phyloP scores from a whole-genome alignment of 2,888 invertebrate genomes.

The Fragum sueziense region DNA sequence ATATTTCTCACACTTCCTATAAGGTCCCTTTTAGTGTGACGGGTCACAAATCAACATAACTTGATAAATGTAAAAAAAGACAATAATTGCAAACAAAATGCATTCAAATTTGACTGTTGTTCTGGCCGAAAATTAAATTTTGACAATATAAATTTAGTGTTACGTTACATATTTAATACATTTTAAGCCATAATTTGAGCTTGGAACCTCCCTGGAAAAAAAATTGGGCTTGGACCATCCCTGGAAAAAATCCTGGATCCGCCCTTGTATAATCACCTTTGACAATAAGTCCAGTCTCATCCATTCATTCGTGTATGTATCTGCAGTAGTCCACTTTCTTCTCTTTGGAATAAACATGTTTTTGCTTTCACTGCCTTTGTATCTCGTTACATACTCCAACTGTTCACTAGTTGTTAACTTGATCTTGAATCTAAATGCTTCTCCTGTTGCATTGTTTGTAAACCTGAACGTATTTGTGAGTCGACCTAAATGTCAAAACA shows the following conservation, averaged over 20 bases:
- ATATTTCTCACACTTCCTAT: no score
- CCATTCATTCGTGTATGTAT: conserved; percentile 3
- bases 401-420: neutral
- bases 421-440: neutral
- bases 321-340: neutral
- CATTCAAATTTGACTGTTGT: neutral
- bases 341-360: neutral
- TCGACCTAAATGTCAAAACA: no score
- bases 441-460: neutral
- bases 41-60: no score
- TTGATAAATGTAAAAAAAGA: neutral
- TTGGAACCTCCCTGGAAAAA: no score
- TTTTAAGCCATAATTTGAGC: no score
- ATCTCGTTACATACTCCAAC: neutral
- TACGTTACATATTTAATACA: no score
- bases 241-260: no score
- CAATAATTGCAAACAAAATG: neutral
- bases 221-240: no score
- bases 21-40: no score
- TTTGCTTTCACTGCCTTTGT: neutral
- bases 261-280: no score
- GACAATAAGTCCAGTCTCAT: neutral
- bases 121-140: neutral
- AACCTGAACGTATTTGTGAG: no score
- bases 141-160: no score